Percentiles rank a stretch among this genome's conserved stretches.
phyloP scores from a whole-genome alignment of 2,113 vertebrate genomes.

The Pterophyllum scalare region DNA sequence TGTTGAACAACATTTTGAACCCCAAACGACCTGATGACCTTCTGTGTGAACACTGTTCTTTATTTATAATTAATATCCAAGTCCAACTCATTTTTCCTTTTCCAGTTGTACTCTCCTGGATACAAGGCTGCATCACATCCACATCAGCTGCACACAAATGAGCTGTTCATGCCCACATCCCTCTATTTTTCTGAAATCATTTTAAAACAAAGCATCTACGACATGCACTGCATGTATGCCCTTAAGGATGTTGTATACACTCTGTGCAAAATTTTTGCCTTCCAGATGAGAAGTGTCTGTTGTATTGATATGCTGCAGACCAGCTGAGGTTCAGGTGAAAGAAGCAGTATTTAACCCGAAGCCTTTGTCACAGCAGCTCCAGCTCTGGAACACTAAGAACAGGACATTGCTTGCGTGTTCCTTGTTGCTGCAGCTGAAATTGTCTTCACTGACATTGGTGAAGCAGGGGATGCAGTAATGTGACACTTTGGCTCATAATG shows the following conservation, averaged over 20 bases:
- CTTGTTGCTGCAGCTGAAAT: not conserved
- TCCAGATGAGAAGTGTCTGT: not conserved
- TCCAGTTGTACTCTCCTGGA: not conserved
- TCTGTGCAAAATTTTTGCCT: not conserved
- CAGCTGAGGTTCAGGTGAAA: not conserved
- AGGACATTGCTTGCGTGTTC: not conserved
- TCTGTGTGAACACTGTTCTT: not conserved
- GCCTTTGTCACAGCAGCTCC: not conserved
- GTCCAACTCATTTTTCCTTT: constrained; percentile 15
- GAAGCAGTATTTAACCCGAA: not conserved
- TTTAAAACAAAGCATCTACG: not conserved
- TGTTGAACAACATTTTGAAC: not conserved
- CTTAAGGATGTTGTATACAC: not conserved
- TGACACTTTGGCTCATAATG: not conserved
- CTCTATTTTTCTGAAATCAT: not conserved
- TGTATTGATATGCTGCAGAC: too few species aligned
- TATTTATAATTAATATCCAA: constrained; percentile 16
- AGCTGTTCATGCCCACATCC: not conserved
- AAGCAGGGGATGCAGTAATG: too few species aligned
- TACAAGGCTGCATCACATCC: accelerated
- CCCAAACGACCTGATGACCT: not conserved
- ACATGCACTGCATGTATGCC: accelerated
- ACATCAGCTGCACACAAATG: not conserved
- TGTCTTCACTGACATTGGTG: not conserved
- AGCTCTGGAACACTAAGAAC: not conserved